Conservation (phyloP, 2,888 invertebrate species). For the Dasypogon diadema region DNA sequence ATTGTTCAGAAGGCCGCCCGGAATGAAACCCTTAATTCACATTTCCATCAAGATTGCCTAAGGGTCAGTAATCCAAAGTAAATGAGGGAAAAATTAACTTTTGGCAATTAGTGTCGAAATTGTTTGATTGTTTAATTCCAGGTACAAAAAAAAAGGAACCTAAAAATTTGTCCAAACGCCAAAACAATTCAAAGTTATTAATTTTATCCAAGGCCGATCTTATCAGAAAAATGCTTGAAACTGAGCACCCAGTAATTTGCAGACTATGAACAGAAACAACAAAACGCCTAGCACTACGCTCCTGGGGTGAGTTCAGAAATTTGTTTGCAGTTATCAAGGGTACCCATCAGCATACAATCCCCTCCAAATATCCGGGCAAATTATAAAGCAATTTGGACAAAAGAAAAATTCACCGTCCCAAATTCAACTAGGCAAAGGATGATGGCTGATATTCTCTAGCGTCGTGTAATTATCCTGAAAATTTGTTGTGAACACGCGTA, state of each 20-base stretch:
- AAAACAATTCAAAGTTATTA: not conserved
- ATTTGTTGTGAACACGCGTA: not conserved
- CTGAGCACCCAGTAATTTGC: not conserved
- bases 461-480: slow-evolving; percentile 20
- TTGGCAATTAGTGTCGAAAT: not conserved
- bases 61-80: not conserved
- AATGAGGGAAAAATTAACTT: not conserved
- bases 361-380: slow-evolving; percentile 16
- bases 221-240: slow-evolving; percentile 13
- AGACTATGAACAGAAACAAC: slow-evolving; percentile 4
- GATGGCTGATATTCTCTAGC: not conserved
- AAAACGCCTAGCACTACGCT: not conserved
- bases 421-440: not conserved
- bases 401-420: not conserved
- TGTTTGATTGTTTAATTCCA: not conserved
- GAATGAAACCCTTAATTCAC: no score
- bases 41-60: not conserved
- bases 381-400: slow-evolving; percentile 25
- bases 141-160: not conserved
- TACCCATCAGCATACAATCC: slow-evolving; percentile 3
- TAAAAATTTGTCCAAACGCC: not conserved
- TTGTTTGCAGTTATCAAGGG: not conserved
- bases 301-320: not conserved
- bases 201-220: not conserved
- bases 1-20: no score